Base-by-base conservation (phyloP, 2,888 invertebrate genomes). In the Aporophyla nigra region DNA sequence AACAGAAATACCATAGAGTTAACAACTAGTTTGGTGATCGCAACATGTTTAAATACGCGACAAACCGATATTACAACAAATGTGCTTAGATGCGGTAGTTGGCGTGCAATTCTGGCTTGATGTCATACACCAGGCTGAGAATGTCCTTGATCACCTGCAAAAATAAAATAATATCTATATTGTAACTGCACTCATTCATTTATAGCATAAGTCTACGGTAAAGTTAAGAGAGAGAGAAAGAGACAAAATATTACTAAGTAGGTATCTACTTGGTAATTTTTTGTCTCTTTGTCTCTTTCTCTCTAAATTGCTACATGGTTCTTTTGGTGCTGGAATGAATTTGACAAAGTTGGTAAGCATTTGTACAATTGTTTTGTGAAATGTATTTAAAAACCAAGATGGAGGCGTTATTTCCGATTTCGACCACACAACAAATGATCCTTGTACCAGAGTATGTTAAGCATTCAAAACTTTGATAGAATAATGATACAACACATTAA, bases 61-160 rank as follows among this genome's bases (percentile, higher is more conserved):
- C 83, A 79, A 83, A 81, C 66, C 66, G 81, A 71, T 78, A 70
- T 76, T 78, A 82, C 71, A 78, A 82, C 80, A 74, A 70, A 83
- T 72, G 6, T 27, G 78, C 83, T 89, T 88, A 74, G 78, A 95
- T 87, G 93, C 97, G 98, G 95, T 98, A 99, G 97, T 99, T 99
- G 96, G 98, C 97, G 96, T 99, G 99, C 88, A 99, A 97, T 95
- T 99, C 98, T 6, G 99, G 99, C 95, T 98, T 98, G 94, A 99
- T 99, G 93, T 99, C 98, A 93, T 98, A 99, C 65, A 99, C 99
- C 94, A 98, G 97, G 86, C 97, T 97, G 92, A 99, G 97, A 89
- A 99, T 97, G 90, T 98, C 98, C 84, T 97, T 93, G 93, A 99
- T 98, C 53, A 98, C 98, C 98, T 98, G 96, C 10, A 94, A 97